A percentile compares a stretch with the other conserved stretches of the same genome.
phyloP scores from a whole-genome alignment of 2,888 invertebrate genomes.

The Brenthis hecate region DNA sequence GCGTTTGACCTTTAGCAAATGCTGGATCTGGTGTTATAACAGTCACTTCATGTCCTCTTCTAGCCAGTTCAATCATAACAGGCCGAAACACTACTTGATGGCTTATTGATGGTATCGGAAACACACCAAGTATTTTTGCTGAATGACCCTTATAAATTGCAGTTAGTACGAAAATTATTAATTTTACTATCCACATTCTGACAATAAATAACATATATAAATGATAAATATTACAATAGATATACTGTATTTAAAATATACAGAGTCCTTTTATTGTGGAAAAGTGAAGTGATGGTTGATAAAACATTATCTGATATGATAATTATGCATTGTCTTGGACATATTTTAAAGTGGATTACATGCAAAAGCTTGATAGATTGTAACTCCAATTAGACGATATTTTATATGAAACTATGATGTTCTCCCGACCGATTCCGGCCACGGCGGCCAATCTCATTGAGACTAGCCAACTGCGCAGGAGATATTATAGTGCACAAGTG shows the following conservation, averaged over 20 bases:
- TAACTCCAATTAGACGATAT: too few species aligned
- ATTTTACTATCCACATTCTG: constrained; percentile 7
- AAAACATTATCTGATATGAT: constrained; percentile 1
- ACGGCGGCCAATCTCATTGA: too few species aligned
- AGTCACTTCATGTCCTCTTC: constrained; percentile 61
- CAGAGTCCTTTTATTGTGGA: constrained; percentile 1
- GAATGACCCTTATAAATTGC: constrained; percentile 27
- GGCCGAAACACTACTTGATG: constrained; percentile 49
- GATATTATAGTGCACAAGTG: too few species aligned
- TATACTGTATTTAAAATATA: background rate
- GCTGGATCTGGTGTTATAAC: constrained; percentile 58
- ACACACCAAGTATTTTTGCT: constrained; percentile 55
- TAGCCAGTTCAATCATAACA: constrained; percentile 54
- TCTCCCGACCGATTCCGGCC: too few species aligned
- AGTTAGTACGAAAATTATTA: constrained; percentile 1
- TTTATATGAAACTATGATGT: too few species aligned
- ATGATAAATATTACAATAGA: background rate
- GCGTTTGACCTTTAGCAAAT: constrained; percentile 49
- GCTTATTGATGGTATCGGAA: constrained; percentile 62
- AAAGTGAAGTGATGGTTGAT: background rate
- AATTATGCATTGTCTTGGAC: background rate
- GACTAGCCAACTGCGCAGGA: too few species aligned
- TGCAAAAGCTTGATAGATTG: too few species aligned
- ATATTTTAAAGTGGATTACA: too few species aligned
- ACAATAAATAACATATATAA: background rate